Conservation (phyloP, 2,888 invertebrate species). For the Tetranychus piercei region DNA sequence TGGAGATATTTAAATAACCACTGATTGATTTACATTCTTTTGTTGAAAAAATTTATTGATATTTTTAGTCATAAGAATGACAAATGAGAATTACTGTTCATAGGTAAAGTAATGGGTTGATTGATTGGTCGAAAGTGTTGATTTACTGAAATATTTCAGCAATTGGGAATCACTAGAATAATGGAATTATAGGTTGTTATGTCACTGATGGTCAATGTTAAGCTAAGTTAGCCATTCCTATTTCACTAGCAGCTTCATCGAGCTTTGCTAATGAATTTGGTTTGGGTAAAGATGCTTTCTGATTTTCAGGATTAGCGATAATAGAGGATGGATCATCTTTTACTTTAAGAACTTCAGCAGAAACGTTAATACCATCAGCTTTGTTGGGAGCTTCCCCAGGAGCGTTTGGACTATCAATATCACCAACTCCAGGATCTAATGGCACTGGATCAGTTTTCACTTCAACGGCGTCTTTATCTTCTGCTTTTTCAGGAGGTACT, state of each 20-base stretch:
- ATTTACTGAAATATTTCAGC: not conserved
- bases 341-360: not conserved
- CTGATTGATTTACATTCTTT: too few relatives aligned
- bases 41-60: too few relatives aligned
- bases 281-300: not conserved
- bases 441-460: not conserved
- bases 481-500: not conserved
- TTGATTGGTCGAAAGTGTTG: not conserved
- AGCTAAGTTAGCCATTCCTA: not conserved
- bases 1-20: too few relatives aligned
- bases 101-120: not conserved
- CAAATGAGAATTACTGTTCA: not conserved
- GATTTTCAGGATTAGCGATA: not conserved
- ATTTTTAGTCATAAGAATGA: too few relatives aligned
- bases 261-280: not conserved
- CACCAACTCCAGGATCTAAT: not conserved
- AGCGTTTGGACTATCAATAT: not conserved
- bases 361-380: not conserved
- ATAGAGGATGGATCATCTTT: not conserved
- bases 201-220: not conserved
- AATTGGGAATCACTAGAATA: too few relatives aligned
- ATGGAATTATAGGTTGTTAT: too few relatives aligned
- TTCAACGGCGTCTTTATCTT: not conserved
- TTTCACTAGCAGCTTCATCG: not conserved
- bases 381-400: not conserved